Conservation (phyloP, 2,797 vertebrate genomes). For the Clarias laeviceps region DNA sequence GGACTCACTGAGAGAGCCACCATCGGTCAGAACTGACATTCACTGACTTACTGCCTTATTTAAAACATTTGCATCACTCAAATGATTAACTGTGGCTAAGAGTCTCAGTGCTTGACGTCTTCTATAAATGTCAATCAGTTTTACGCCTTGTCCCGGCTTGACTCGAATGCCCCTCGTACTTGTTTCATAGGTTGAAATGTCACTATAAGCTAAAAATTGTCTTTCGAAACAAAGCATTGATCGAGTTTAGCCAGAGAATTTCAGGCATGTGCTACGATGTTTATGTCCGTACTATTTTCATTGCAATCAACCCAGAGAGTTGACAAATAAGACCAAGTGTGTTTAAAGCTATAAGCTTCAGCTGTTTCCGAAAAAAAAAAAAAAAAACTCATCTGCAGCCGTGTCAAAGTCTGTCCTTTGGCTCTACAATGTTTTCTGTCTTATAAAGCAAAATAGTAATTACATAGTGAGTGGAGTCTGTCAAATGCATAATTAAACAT, state of each 20-base stretch:
- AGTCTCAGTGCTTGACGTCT: too few species aligned
- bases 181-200: background rate
- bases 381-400: background rate
- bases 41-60: too few species aligned
- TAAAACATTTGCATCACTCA: too few species aligned
- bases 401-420: background rate
- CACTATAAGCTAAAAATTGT: background rate
- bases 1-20: too few species aligned
- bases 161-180: too few species aligned
- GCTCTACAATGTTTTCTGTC: background rate
- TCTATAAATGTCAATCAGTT: too few species aligned
- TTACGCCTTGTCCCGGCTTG: too few species aligned
- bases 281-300: background rate
- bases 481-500: conserved; percentile 1
- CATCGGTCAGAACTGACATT: too few species aligned
- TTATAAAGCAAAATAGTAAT: background rate
- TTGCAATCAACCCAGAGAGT: background rate
- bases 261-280: background rate
- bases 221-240: background rate
- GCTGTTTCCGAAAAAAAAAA: background rate
- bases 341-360: background rate
- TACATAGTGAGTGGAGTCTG: background rate
- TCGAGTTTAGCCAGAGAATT: too few species aligned
- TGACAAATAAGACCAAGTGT: background rate
- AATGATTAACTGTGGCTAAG: too few species aligned